Percentiles rank a stretch among this genome's conserved stretches.
phyloP scores from a whole-genome alignment of 2,797 vertebrate genomes.

The Gallinago solitaria region DNA sequence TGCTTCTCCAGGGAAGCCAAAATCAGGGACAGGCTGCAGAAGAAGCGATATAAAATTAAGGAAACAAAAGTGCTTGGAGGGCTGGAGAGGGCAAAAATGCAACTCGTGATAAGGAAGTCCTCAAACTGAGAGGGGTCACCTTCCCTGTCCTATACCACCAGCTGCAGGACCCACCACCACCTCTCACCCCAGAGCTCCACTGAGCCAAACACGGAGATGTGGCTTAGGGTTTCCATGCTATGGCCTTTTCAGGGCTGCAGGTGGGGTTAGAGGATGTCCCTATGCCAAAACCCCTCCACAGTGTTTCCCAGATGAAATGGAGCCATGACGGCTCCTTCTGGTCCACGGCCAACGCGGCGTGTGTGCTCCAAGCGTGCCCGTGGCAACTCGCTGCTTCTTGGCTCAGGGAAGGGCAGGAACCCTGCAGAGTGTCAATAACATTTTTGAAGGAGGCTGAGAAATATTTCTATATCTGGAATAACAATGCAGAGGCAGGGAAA shows the following conservation, averaged over 20 bases:
- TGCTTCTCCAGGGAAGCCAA: background rate
- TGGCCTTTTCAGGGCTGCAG: background rate
- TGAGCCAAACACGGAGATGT: rapidly evolving
- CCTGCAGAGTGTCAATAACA: background rate
- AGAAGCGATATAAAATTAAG: background rate
- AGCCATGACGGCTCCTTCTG: background rate
- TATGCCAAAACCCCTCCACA: rapidly evolving
- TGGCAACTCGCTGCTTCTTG: background rate
- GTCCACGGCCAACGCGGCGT: rapidly evolving
- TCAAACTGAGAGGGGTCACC: background rate
- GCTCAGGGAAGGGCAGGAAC: background rate
- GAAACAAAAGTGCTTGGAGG: background rate
- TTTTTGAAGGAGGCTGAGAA: background rate
- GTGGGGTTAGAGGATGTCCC: background rate
- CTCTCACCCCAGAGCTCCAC: background rate
- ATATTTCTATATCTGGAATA: background rate
- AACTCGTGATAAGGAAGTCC: background rate
- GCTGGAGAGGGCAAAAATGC: background rate
- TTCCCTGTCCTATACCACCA: background rate
- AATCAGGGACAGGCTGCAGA: background rate
- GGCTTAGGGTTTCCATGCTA: background rate
- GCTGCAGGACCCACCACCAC: background rate
- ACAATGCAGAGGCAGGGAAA: background rate
- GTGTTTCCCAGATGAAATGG: rapidly evolving
- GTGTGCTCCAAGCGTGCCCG: rapidly evolving